Conservation (phyloP, 2,888 invertebrate genomes). For the Acrobasis consociella region DNA sequence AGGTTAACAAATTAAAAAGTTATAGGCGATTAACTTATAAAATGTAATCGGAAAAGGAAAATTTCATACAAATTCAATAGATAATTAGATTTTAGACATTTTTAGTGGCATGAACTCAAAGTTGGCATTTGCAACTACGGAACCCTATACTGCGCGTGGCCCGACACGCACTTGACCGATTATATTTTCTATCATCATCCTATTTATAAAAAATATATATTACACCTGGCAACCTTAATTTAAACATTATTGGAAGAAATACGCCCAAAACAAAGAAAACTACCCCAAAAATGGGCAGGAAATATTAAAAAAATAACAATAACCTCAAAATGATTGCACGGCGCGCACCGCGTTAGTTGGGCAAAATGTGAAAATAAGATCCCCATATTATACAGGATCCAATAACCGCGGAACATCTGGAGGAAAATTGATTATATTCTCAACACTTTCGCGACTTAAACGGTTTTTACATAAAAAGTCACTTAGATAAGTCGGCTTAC, state of each 20-base stretch:
- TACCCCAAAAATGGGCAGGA: background rate
- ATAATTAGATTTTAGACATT: too few species aligned
- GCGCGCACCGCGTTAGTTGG: constrained; percentile 43
- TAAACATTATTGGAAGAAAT: background rate
- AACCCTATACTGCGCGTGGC: too few species aligned
- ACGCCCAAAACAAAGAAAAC: background rate
- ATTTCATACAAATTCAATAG: too few species aligned
- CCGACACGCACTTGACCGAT: too few species aligned
- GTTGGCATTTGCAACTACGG: too few species aligned
- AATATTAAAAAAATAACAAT: constrained; percentile 18
- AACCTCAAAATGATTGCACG: constrained; percentile 20
- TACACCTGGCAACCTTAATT: background rate
- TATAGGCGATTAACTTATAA: too few species aligned
- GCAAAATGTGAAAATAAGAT: constrained; percentile 68
- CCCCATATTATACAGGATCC: constrained; percentile 72
- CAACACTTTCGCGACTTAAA: constrained; percentile 42
- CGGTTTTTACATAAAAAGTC: constrained; percentile 49
- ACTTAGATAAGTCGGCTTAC: constrained; percentile 45
- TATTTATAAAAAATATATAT: background rate
- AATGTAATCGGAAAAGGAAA: too few species aligned
- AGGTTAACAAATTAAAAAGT: too few species aligned
- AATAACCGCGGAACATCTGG: constrained; percentile 73
- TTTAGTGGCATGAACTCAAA: too few species aligned
- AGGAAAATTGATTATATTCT: constrained; percentile 64
- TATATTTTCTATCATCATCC: too few species aligned